Base-by-base conservation (phyloP, 1,140 invertebrate genomes). In the Drosophila kepulauana region DNA sequence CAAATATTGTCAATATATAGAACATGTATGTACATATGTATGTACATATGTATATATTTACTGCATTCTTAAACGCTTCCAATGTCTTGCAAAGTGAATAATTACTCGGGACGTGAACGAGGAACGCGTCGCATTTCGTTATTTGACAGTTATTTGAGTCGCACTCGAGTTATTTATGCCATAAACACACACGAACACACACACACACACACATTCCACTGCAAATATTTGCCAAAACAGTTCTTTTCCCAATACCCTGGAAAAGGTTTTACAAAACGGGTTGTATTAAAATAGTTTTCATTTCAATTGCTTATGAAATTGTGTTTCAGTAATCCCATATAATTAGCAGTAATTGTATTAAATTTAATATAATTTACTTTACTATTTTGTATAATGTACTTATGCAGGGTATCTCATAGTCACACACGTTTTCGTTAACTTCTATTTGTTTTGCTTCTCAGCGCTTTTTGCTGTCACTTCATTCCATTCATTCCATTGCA, bases 151-250 rank as follows among this genome's bases (percentile, higher is more conserved):
- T 70, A 54, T 33, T 45, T 13, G 41, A 43, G 41, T 1, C 41
- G 41, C 41, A 13, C 41, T 48, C 35, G 75, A 65, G 78, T 79
- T 67, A 73, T 79, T 79, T 79, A 78, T 79, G 74, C 61, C 33
- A 10, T 25, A 25, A 25, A 25, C 20, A 25, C 20, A 25, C 6
- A 33, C 30, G 41, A 5, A 70, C 48, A 62, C 16, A 16, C 16
- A 16, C 16, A 16, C 16, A 16, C 5, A 33, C 30, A 48, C n/a
- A 70, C 48, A 62, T 51, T 57, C 33, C 15, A 11, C 33, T 38
- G 1, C 25, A 49, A 49, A 15, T 49, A 49, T 43, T 43, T 43
- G 41, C 10, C 15, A 52, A 56, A 56, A 54, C 33, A 20, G 16
- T 57, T 57, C 1, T 41, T 41, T 20, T 8, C 41, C n/a, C 38